Evolutionary conservation across 2,888 invertebrate genomes (phyloP).

Genomic region (Trachelus tabidus): DNA sequence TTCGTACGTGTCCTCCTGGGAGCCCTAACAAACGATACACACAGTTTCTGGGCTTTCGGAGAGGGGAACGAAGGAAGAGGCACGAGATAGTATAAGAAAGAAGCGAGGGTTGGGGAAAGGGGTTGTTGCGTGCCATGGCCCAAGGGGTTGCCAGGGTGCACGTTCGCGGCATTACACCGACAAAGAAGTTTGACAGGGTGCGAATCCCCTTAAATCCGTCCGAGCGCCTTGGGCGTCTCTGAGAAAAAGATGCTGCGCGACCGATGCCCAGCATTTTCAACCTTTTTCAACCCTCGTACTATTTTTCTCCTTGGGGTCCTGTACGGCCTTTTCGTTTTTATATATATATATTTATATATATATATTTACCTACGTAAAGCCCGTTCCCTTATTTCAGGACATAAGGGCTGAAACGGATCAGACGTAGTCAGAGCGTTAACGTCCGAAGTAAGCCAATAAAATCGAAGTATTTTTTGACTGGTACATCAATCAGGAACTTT

Average conservation of each 20-base stretch:
- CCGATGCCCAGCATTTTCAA: neutral
- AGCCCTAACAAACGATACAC: neutral
- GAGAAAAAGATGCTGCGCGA: neutral
- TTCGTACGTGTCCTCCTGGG: neutral
- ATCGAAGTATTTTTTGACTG: neutral
- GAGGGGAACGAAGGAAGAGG: neutral
- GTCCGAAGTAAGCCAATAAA: neutral
- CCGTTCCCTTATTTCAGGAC: neutral
- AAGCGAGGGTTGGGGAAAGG: neutral
- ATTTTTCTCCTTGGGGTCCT: neutral
- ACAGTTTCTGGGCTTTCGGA: neutral
- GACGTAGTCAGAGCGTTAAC: neutral
- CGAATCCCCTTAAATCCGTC: slow-evolving; percentile 25
- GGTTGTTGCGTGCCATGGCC: neutral
- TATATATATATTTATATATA: neutral
- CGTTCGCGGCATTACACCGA: slow-evolving; percentile 5
- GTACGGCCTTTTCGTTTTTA: neutral
- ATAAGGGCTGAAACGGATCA: neutral
- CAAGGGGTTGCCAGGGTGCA: neutral
- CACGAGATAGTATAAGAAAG: neutral
- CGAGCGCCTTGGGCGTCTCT: neutral
- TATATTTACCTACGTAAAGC: neutral
- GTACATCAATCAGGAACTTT: neutral
- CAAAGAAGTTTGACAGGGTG: slow-evolving; percentile 24
- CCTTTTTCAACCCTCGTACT: neutral